Percentiles rank a stretch among this genome's conserved stretches.
phyloP scores from a whole-genome alignment of 2,888 invertebrate species.

The Cecidostiba fungosa region DNA sequence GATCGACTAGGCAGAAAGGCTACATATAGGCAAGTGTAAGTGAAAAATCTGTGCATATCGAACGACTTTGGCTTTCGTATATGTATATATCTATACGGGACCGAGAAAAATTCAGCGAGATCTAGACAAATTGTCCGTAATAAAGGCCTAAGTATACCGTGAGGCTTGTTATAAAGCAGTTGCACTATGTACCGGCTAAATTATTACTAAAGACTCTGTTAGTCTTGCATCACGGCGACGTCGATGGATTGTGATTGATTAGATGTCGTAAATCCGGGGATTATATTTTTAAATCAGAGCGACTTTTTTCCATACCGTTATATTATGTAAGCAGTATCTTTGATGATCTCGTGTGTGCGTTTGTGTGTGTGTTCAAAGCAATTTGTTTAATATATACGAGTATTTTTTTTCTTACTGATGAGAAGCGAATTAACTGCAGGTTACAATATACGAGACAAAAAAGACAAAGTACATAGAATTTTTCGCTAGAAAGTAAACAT shows the following conservation, averaged over 20 bases:
- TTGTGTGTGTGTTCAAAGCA: too few species aligned
- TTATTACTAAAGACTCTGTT: constrained; percentile 40
- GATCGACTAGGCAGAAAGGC: too few species aligned
- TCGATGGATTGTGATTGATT: constrained; percentile 54
- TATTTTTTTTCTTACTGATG: too few species aligned
- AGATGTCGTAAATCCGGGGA: constrained; percentile 34
- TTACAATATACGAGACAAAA: not conserved
- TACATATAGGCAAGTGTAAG: not conserved
- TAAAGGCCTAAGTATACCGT: constrained; percentile 11
- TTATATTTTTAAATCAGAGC: constrained; percentile 34
- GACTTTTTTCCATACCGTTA: constrained; percentile 2
- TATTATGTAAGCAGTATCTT: not conserved
- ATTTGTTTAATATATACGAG: too few species aligned
- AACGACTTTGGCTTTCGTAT: not conserved
- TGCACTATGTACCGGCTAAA: constrained; percentile 44
- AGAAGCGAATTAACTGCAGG: not conserved
- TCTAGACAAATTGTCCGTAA: constrained; percentile 27
- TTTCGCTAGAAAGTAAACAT: constrained; percentile 15
- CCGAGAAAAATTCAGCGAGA: constrained; percentile 12
- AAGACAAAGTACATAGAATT: not conserved
- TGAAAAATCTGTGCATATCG: not conserved
- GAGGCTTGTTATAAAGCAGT: constrained; percentile 33
- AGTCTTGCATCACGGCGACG: constrained; percentile 31
- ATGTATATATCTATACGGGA: not conserved
- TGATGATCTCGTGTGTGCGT: not conserved